phyloP scores from a whole-genome alignment of 2,888 invertebrate genomes.

The Cyclophora punctaria region DNA sequence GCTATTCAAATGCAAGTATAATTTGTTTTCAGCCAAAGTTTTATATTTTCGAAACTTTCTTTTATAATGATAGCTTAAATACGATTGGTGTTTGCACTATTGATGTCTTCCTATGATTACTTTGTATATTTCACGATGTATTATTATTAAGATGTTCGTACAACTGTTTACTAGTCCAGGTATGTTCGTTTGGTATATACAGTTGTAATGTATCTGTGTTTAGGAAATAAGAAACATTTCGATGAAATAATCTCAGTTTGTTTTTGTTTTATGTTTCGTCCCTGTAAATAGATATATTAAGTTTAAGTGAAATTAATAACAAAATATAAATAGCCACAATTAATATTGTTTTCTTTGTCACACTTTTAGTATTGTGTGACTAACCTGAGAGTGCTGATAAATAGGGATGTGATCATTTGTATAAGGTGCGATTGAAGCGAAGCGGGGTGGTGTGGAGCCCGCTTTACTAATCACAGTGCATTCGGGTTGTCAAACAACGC shows the following conservation, averaged over 20 bases:
- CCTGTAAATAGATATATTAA: slow-evolving; percentile 63
- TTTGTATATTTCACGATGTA: slow-evolving; percentile 20
- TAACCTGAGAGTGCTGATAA: no score
- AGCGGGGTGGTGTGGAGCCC: no score
- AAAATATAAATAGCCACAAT: slow-evolving; percentile 65
- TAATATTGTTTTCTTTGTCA: slow-evolving; percentile 31
- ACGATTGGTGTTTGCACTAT: slow-evolving; percentile 35
- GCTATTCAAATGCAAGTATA: slow-evolving; percentile 38
- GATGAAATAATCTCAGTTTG: slow-evolving; percentile 51
- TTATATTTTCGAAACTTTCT: slow-evolving; percentile 12
- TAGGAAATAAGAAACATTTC: slow-evolving; percentile 34
- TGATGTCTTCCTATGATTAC: slow-evolving; percentile 47
- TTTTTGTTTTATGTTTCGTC: slow-evolving; percentile 54
- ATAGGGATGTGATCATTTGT: no score
- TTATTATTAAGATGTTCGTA: slow-evolving; percentile 20
- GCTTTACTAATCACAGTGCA: no score
- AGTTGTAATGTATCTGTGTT: slow-evolving; percentile 40
- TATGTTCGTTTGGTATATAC: slow-evolving; percentile 39
- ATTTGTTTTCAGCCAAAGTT: slow-evolving; percentile 65
- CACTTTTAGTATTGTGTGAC: no score
- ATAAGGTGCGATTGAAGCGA: no score
- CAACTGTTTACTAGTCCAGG: slow-evolving; percentile 45
- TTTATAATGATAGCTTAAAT: slow-evolving; percentile 25
- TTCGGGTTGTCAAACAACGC: no score
- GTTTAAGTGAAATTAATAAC: slow-evolving; percentile 69